These are phyloP conservation scores for Bombus turneri DNA, from an alignment of 1,140 invertebrate species.

Conservation along the genomic window DNA sequence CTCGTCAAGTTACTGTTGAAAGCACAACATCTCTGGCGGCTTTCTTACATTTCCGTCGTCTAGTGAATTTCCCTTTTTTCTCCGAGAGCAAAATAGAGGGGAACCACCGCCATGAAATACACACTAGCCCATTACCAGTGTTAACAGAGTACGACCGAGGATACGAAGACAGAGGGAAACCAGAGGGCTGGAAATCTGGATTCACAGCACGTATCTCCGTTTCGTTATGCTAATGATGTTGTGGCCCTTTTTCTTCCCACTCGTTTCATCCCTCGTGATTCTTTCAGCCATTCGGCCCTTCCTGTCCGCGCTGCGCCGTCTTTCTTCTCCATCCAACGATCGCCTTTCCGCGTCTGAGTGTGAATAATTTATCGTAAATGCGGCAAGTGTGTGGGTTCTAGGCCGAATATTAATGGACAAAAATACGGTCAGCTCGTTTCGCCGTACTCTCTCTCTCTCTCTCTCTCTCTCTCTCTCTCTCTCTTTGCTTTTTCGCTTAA, in stretches of 20 bases:
- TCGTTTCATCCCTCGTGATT: slow-evolving; percentile 61
- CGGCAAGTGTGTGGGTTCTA: neutral
- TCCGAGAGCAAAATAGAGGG: slow-evolving; percentile 19
- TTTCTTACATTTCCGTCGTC: neutral
- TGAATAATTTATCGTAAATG: slow-evolving; percentile 2
- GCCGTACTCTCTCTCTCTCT: neutral
- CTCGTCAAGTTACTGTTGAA: neutral
- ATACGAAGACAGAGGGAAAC: slow-evolving; percentile 21
- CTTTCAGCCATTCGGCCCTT: slow-evolving; percentile 13
- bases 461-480: too few species aligned
- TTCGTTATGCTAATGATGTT: slow-evolving; percentile 70
- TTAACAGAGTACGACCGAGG: slow-evolving; percentile 55
- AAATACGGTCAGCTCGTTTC: neutral
- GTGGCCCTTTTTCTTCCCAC: slow-evolving; percentile 53
- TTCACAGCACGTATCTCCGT: slow-evolving; percentile 64
- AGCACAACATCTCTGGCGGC: neutral
- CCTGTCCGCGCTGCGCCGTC: neutral
- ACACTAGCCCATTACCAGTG: slow-evolving; percentile 61
- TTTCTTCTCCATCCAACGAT: slow-evolving; percentile 1
- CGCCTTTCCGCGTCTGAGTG: neutral
- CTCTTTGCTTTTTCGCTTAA: neutral
- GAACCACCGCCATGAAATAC: slow-evolving; percentile 51
- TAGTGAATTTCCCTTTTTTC: slow-evolving; percentile 46
- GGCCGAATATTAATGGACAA: slow-evolving; percentile 23
- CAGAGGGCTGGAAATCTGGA: slow-evolving; percentile 47